Evolutionary conservation across 2,797 vertebrate genomes (phyloP), one percentile per base, ranked within the genome.

Genomic region (Aselliscus stoliczkanus): DNA sequence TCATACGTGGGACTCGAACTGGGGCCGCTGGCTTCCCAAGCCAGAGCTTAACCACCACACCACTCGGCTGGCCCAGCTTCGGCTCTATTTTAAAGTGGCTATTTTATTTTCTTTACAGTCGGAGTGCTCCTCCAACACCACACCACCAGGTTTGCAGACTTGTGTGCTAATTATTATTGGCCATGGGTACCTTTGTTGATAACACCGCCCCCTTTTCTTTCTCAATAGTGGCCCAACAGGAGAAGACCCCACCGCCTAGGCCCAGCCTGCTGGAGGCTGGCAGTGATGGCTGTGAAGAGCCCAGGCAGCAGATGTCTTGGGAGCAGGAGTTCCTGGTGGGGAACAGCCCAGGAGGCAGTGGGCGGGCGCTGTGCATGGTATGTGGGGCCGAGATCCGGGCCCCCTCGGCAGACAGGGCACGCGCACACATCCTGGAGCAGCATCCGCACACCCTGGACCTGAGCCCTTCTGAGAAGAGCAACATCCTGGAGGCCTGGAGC

Each of bases 271-370:
- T 96, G 31, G 97, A 97, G 52, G 60, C 97, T 0, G 50, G 88
- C 0, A 1, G 44, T 2, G 93, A 95, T 18, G 8, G 82, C 85
- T 96, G 75, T 4, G 97, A 97, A 64, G 97, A 97, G 37, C 95
- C 86, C 56, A 87, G 52, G 80, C 95, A 90, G 21, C 97, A 96
- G 21, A 56, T 96, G 93, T 96, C 98, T 21, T 98, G 98, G 98
- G 96, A 97, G 34, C 96, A 98, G 70, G 98, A 98, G n/a, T 98
- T 97, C 92, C 92, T 98, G 81, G 97, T 98, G 85, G 98, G 97
- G 5, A 97, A 76, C 69, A 96, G 97, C 93, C 96, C 97, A 0
- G 96, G 93, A 50, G 94, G 97, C 95, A 94, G 97, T 3, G 94
- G 97, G 39, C 96, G 94, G 50, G 84, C 87, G 0, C 95, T 98